Percentiles rank a stretch among this genome's conserved stretches.
These are phyloP conservation scores for Gambusia yucatana DNA, from an alignment of 2,797 vertebrate species.

Conservation along the genomic window DNA sequence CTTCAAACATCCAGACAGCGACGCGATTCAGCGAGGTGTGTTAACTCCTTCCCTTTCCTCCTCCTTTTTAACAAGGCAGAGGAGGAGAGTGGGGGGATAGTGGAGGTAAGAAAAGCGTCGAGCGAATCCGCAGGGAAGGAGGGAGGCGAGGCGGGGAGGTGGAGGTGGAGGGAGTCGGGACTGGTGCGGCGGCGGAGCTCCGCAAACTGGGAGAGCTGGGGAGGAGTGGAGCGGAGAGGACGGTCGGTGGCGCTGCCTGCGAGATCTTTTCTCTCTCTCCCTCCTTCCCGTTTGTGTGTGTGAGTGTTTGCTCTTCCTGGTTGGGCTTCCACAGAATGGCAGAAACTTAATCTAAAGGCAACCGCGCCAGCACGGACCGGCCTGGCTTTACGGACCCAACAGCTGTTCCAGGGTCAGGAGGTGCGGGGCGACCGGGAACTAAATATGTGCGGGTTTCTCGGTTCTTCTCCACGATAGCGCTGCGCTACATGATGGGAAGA, in stretches of 20 bases:
- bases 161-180: constrained; percentile 41
- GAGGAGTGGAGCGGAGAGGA: constrained; percentile 67
- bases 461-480: neutral
- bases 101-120: neutral
- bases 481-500: neutral
- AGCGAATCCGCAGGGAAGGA: neutral
- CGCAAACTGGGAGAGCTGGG: constrained; percentile 72
- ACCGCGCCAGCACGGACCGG: constrained; percentile 30
- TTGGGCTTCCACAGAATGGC: constrained; percentile 69
- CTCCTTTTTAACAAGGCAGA: constrained; percentile 37
- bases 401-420: constrained; percentile 42
- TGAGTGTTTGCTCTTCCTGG: constrained; percentile 73
- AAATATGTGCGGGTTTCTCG: neutral
- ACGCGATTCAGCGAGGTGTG: constrained; percentile 26
- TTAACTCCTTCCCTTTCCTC: constrained; percentile 66
- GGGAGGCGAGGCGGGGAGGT: neutral
- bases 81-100: constrained; percentile 1
- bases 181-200: constrained; percentile 75
- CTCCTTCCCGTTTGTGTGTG: neutral
- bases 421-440: neutral
- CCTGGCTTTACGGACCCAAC: constrained; percentile 51
- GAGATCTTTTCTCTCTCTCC: constrained; percentile 26
- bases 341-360: constrained; percentile 70
- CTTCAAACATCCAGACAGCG: constrained; percentile 64
- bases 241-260: constrained; percentile 64